Conservation (phyloP, 2,888 invertebrate species). For the Caenorhabditis macrosperma region DNA sequence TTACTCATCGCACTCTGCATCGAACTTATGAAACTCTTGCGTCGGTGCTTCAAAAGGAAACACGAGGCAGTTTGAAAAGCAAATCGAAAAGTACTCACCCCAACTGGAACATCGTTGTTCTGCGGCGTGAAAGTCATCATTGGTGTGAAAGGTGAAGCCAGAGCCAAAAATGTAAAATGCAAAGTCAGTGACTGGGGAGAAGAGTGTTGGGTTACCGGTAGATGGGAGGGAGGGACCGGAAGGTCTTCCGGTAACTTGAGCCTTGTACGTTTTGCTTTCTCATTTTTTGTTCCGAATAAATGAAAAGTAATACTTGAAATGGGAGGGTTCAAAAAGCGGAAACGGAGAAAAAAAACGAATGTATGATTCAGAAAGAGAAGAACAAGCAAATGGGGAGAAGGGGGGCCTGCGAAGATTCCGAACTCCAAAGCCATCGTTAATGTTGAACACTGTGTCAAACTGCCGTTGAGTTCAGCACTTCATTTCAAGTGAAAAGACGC, state of each 20-base stretch:
- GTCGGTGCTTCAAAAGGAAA: conserved; percentile 21
- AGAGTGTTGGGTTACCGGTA: conserved; percentile 42
- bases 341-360: too few relatives aligned
- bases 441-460: too few relatives aligned
- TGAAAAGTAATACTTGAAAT: conserved; percentile 40
- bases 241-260: conserved; percentile 39
- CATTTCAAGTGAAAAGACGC: too few relatives aligned
- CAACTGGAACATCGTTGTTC: conserved; percentile 42
- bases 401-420: too few relatives aligned
- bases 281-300: conserved; percentile 29
- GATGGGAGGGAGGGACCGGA: conserved; percentile 5
- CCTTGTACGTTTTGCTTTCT: conserved; percentile 33
- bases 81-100: conserved; percentile 34
- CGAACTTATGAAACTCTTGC: conserved; percentile 44
- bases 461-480: too few relatives aligned
- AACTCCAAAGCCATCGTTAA: too few relatives aligned
- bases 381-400: background rate
- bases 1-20: conserved; percentile 30
- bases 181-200: conserved; percentile 22
- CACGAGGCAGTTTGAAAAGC: background rate
- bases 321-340: conserved; percentile 44
- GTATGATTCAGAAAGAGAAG: conserved; percentile 5
- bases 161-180: conserved; percentile 18
- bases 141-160: background rate
- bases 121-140: conserved; percentile 27